Conservation (phyloP, 2,888 invertebrate genomes). For the Lutraria lutraria region DNA sequence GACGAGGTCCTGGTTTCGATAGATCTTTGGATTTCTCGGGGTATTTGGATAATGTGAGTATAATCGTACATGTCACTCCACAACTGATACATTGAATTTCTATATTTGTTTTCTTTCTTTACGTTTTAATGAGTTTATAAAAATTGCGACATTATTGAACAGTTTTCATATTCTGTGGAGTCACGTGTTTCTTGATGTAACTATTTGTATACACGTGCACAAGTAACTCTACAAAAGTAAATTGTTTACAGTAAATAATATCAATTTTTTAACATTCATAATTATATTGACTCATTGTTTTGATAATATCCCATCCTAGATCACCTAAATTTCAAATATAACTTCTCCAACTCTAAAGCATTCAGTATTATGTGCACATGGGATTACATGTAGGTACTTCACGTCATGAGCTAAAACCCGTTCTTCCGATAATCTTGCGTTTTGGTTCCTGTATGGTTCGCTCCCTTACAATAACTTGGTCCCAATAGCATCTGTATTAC, state of each 20-base stretch:
- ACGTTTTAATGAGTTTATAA: background rate
- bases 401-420: no score
- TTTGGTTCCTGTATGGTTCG: no score
- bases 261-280: no score
- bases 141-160: background rate
- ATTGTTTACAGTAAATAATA: background rate
- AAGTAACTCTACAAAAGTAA: background rate
- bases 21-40: constrained; percentile 71
- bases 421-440: no score
- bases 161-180: background rate
- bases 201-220: background rate
- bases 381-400: no score
- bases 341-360: no score
- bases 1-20: constrained; percentile 60
- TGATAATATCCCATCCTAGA: no score
- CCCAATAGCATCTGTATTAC: no score
- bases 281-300: no score
- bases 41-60: constrained; percentile 75
- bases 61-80: background rate
- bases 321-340: no score
- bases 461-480: no score
- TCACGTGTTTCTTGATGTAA: background rate
- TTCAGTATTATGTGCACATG: no score
- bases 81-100: background rate
- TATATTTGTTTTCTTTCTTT: background rate